Evolutionary conservation across 2,797 vertebrate genomes (phyloP).

Genomic region (Telmatherina bonti): DNA sequence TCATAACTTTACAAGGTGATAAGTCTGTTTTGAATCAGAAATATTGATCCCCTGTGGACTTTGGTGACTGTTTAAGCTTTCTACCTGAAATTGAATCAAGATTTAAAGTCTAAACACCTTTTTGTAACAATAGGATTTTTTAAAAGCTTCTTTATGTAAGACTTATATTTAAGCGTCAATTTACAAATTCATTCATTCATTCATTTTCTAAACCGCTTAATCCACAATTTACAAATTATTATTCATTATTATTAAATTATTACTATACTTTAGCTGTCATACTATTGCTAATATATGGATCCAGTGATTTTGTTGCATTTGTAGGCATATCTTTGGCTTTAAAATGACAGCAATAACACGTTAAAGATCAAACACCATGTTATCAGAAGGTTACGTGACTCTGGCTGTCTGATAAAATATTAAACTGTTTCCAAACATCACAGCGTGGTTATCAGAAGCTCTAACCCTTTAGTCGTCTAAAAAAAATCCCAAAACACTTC

Average conservation of each 20-base stretch:
- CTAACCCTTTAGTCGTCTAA: too few species aligned
- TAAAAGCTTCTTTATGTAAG: neutral
- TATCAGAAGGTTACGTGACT: neutral
- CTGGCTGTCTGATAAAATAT: constrained; percentile 7
- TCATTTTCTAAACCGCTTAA: too few species aligned
- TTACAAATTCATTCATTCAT: too few species aligned
- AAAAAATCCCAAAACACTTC: neutral
- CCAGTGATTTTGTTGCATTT: neutral
- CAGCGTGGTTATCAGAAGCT: constrained; percentile 5
- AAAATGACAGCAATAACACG: neutral
- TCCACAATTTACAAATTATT: too few species aligned
- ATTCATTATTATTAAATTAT: too few species aligned
- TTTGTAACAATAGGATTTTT: neutral
- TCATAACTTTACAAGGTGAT: neutral
- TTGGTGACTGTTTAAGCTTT: neutral
- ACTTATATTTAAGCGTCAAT: neutral
- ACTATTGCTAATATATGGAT: neutral
- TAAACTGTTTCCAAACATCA: neutral
- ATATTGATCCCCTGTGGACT: neutral
- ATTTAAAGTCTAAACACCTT: neutral
- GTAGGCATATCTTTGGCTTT: neutral
- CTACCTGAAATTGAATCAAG: neutral
- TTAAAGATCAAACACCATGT: neutral
- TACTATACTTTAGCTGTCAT: too few species aligned
- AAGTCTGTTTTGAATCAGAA: neutral